These are phyloP conservation scores for Volucella bombylans DNA, from an alignment of 2,888 invertebrate species.

Conservation along the genomic window DNA sequence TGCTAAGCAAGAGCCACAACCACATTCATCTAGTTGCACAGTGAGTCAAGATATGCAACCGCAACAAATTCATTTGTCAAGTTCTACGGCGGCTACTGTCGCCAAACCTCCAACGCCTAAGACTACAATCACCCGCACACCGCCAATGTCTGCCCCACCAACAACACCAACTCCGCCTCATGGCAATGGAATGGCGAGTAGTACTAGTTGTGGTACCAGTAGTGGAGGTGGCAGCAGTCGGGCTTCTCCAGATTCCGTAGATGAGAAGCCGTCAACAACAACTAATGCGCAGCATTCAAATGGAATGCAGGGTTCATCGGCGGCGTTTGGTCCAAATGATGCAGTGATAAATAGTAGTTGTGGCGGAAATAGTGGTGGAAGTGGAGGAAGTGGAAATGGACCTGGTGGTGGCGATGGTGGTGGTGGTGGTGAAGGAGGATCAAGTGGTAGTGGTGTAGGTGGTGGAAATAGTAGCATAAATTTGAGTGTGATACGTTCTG, in stretches of 20 bases:
- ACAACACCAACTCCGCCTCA: conserved; percentile 80
- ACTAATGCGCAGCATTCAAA: conserved; percentile 77
- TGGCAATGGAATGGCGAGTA: conserved; percentile 79
- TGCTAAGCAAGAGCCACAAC: conserved; percentile 62
- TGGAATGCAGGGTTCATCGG: conserved; percentile 75
- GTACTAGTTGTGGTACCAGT: conserved; percentile 77
- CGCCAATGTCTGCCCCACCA: conserved; percentile 75
- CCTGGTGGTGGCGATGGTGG: conserved; percentile 56
- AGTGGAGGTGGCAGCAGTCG: conserved; percentile 80
- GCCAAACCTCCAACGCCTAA: conserved; percentile 76
- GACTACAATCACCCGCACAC: conserved; percentile 65
- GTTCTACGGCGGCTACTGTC: conserved; percentile 77
- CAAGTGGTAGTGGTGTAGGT: conserved; percentile 49
- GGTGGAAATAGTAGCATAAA: conserved; percentile 75
- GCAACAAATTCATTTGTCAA: conserved; percentile 80
- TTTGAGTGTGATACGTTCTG: conserved; percentile 82
- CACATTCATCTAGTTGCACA: conserved; percentile 69
- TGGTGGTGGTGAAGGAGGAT: conserved; percentile 42
- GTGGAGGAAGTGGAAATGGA: conserved; percentile 36
- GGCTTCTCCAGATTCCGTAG: conserved; percentile 81
- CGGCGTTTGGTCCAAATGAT: conserved; percentile 46
- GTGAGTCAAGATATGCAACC: conserved; percentile 74
- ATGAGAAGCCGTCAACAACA: conserved; percentile 81
- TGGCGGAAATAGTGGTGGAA: conserved; percentile 52
- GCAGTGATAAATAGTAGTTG: conserved; percentile 58